Evolutionary conservation across 2,888 invertebrate genomes (phyloP).

Genomic region (Rotaria sp.): DNA sequence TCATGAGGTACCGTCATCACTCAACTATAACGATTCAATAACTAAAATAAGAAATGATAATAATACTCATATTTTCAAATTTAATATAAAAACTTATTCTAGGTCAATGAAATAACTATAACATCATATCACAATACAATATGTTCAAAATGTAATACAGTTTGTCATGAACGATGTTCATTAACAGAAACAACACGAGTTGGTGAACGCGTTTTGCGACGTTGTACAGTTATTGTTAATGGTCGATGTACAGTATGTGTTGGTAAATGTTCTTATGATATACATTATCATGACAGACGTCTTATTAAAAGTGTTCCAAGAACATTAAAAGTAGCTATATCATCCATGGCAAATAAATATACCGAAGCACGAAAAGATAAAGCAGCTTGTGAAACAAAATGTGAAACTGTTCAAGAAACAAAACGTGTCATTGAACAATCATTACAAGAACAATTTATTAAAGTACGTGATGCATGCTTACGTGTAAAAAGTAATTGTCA

Average conservation of each 20-base stretch:
- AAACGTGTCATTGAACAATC: not conserved
- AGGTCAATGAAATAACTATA: not conserved
- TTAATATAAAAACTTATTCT: too few species aligned
- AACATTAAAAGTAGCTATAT: not conserved
- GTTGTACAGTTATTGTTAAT: slow-evolving; percentile 21
- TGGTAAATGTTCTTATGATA: slow-evolving; percentile 21
- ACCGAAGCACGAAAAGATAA: not conserved
- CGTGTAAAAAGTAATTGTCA: slow-evolving; percentile 9
- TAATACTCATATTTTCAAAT: too few species aligned
- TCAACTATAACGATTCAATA: too few species aligned
- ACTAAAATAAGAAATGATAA: too few species aligned
- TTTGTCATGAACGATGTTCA: slow-evolving; percentile 30
- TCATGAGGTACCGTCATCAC: too few species aligned
- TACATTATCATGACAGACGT: slow-evolving; percentile 13
- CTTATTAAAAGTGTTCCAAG: not conserved
- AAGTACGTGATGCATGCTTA: not conserved
- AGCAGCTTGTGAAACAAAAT: not conserved
- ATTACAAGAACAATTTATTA: not conserved
- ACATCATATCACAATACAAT: slow-evolving; percentile 28
- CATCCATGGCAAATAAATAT: not conserved
- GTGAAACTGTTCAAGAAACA: slow-evolving; percentile 24
- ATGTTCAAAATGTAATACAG: not conserved
- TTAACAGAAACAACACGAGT: slow-evolving; percentile 19
- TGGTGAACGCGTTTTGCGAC: slow-evolving; percentile 16
- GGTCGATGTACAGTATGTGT: not conserved